Conservation (phyloP, 2,888 invertebrate species). For the Litoditis marina region DNA sequence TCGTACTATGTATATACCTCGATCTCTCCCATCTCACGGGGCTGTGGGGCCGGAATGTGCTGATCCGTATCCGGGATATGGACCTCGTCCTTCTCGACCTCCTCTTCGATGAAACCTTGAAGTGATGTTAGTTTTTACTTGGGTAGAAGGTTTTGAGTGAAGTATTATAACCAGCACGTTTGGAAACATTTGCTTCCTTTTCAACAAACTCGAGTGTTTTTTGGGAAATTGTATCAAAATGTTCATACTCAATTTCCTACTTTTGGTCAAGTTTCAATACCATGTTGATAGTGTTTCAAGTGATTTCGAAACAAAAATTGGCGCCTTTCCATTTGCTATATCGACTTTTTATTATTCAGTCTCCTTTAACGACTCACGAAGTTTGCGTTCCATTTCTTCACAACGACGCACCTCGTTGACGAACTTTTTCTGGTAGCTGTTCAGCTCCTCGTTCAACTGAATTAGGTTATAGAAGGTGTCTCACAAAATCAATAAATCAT, state of each 20-base stretch:
- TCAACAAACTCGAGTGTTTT: no score
- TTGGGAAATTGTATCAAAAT: no score
- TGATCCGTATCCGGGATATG: conserved; percentile 40
- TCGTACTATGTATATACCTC: conserved; percentile 27
- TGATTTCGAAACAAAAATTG: background rate
- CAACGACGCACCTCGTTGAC: conserved; percentile 54
- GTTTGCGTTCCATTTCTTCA: conserved; percentile 58
- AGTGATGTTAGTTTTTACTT: no score
- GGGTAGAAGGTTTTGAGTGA: no score
- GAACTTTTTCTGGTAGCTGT: conserved; percentile 54
- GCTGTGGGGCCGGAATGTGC: conserved; percentile 49
- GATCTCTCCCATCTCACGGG: conserved; percentile 52
- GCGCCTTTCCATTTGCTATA: background rate
- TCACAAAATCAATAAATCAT: no score
- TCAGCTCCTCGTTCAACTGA: conserved; percentile 53
- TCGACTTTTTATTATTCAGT: background rate
- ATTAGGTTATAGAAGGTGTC: no score
- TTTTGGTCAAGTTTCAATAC: no score
- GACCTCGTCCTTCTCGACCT: conserved; percentile 41
- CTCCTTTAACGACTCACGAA: conserved; percentile 48
- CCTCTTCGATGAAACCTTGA: conserved; percentile 45
- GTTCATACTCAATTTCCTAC: no score
- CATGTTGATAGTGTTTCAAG: no score
- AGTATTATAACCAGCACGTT: no score
- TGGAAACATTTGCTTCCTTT: no score